Evolutionary conservation across 2,797 vertebrate genomes (phyloP), one percentile per base, ranked within the genome.

Genomic region (Esox masquinongy): DNA sequence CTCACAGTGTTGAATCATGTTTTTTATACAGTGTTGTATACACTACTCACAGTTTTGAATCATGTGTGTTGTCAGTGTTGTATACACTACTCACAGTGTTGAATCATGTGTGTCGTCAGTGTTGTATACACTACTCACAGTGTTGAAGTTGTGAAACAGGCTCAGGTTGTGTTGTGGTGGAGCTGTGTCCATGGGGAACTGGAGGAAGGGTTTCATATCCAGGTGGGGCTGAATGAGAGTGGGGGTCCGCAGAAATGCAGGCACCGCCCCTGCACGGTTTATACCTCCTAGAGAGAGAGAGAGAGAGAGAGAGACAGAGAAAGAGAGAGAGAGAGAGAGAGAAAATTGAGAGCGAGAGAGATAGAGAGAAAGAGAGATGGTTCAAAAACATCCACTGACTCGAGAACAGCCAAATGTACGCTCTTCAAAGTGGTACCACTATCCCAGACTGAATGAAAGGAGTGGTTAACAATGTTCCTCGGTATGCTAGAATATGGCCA

Each of bases 181-280:
- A 43, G 93, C 77, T 0, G 95, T 95, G 79, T 97, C 96, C 92
- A 97, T 88, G 67, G 95, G 95, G 84, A 97, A 97, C 85, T 95
- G 95, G 80, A 97, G 90, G 85, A 96, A 96, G 76, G 93, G 95
- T 90, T 97, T 97, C 91, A 97, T 94, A 91, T 97, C 96, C 91
- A 97, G 90, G 34, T 95, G 96, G 9, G 95, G 94, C 90, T 95
- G 96, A 79, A 96, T 90, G 88, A 95, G 61, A 0, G 95, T 89
- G 61, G 95, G 96, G 82, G 95, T 95, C 79, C 96, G 93, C 91
- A 97, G 87, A 89, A 96, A 94, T 4, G 95, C 91, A 3, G 96
- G 95, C 83, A 97, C 89, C 19, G 93, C 90, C 83, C 95, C 95
- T 5, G 91, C 92, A 85, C 96, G 92, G 91, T 96, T 97, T 91